A percentile compares a stretch with the other conserved stretches of the same genome.
These are phyloP conservation scores for Resseliella maxima DNA, from an alignment of 2,888 invertebrate species.

Conservation along the genomic window DNA sequence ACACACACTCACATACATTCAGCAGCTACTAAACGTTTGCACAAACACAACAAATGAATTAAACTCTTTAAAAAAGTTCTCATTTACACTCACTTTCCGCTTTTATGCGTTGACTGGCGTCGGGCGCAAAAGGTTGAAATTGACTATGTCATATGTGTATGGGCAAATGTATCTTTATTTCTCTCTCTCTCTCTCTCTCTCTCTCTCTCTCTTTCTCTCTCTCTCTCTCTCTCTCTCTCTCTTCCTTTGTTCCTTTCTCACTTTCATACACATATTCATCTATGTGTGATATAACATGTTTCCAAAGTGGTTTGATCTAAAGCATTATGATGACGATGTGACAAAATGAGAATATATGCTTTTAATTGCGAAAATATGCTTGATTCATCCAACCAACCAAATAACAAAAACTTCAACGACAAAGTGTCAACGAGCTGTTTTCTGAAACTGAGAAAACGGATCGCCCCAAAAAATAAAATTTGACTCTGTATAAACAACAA, in stretches of 20 bases:
- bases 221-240: too few relatives aligned
- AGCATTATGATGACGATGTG: background rate
- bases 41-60: constrained; percentile 48
- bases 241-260: too few relatives aligned
- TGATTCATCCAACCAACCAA: background rate
- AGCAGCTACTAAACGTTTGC: constrained; percentile 28
- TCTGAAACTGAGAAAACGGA: background rate
- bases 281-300: too few relatives aligned
- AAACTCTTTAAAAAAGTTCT: constrained; percentile 51
- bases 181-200: too few relatives aligned
- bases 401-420: background rate
- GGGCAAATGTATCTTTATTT: too few relatives aligned
- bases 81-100: constrained; percentile 45
- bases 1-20: background rate
- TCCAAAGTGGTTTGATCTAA: background rate
- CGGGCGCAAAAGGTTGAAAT: too few relatives aligned
- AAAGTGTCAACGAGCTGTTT: background rate
- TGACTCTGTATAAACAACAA: background rate
- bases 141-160: too few relatives aligned
- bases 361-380: constrained; percentile 49
- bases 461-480: background rate
- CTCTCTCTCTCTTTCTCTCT: too few relatives aligned
- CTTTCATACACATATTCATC: too few relatives aligned
- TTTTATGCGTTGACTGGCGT: too few relatives aligned
- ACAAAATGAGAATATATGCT: constrained; percentile 36